Percentiles rank a stretch among this genome's conserved stretches.
These are phyloP conservation scores for Lasius platythorax DNA, from an alignment of 2,888 invertebrate genomes.

Conservation along the genomic window DNA sequence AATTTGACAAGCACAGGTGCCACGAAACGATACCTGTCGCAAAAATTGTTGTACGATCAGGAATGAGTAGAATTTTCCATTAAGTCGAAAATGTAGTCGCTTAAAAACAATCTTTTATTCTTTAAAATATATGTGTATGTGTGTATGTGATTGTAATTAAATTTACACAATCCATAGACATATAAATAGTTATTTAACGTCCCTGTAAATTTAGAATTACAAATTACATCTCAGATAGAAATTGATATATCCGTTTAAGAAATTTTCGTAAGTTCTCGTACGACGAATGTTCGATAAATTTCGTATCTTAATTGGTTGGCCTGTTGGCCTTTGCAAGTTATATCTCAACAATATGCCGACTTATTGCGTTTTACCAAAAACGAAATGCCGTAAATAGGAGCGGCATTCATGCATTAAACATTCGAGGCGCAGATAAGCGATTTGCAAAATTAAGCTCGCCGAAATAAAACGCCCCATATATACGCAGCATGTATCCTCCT, in stretches of 20 bases:
- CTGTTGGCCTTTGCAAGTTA: background rate
- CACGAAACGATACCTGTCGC: background rate
- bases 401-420: background rate
- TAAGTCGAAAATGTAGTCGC: background rate
- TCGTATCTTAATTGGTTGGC: background rate
- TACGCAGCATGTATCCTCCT: constrained; percentile 31
- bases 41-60: background rate
- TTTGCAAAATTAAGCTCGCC: background rate
- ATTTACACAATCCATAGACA: background rate
- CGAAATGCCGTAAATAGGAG: background rate
- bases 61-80: background rate
- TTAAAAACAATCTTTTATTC: background rate
- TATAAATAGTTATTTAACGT: background rate
- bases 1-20: background rate
- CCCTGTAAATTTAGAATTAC: background rate
- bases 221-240: background rate
- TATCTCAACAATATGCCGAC: background rate
- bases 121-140: background rate
- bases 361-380: background rate
- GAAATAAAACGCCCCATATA: constrained; percentile 36
- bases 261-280: background rate
- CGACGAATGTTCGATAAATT: background rate
- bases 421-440: background rate
- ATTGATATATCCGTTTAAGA: background rate
- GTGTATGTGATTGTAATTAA: background rate